A percentile compares a stretch with the other conserved stretches of the same genome.
phyloP scores from a whole-genome alignment of 2,888 invertebrate species.

The Tanypteryx hageni region DNA sequence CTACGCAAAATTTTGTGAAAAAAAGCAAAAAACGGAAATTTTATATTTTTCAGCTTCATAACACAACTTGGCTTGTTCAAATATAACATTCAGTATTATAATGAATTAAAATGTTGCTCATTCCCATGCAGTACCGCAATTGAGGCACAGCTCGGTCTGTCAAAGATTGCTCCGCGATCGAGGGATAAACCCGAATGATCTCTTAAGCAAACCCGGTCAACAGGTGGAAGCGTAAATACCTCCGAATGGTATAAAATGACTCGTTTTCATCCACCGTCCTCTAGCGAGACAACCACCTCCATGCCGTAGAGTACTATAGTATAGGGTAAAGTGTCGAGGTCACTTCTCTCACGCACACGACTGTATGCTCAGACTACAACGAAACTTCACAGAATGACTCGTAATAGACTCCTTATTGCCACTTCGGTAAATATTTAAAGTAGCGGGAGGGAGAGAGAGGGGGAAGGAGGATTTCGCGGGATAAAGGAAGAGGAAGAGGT shows the following conservation, averaged over 20 bases:
- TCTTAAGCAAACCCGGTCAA: too few relatives aligned
- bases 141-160: too few relatives aligned
- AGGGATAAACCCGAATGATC: too few relatives aligned
- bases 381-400: slow-evolving; percentile 2
- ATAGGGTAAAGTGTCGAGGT: neutral
- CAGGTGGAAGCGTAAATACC: neutral
- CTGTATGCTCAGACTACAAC: neutral
- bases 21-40: neutral
- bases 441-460: neutral
- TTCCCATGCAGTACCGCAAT: too few relatives aligned
- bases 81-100: neutral
- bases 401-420: neutral
- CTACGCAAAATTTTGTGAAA: neutral
- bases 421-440: neutral
- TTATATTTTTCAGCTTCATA: neutral
- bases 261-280: neutral
- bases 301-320: neutral
- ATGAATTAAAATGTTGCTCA: neutral
- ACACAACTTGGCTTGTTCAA: neutral
- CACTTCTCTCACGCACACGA: neutral
- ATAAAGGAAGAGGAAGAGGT: neutral
- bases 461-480: neutral
- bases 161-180: too few relatives aligned
- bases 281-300: neutral
- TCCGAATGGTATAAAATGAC: neutral